Evolutionary conservation across 2,113 vertebrate genomes (phyloP).

Genomic region (Aythya baeri): DNA sequence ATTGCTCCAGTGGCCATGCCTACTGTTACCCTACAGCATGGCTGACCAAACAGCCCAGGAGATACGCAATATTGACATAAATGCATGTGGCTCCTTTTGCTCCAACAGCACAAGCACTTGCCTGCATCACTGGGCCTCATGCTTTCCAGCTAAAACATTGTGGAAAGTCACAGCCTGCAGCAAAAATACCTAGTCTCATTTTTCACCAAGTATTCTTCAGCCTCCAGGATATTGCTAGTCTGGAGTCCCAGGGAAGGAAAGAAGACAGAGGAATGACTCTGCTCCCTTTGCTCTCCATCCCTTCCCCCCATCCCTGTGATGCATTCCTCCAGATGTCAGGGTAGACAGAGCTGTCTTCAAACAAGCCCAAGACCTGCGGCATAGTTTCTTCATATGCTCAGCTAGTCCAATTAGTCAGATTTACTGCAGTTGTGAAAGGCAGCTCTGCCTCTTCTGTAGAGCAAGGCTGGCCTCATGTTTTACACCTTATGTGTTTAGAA

Average conservation of each 20-base stretch:
- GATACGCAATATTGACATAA: fast-evolving
- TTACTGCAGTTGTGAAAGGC: slow-evolving; percentile 33
- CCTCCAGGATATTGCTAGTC: background rate
- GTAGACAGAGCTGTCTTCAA: slow-evolving; percentile 23
- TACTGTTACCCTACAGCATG: background rate
- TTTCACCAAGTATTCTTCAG: background rate
- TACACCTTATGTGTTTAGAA: background rate
- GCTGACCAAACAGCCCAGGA: background rate
- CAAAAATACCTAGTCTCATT: background rate
- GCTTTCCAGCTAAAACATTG: background rate
- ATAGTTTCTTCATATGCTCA: background rate
- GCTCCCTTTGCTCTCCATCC: background rate
- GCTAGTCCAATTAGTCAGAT: slow-evolving; percentile 24
- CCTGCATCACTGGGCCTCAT: background rate
- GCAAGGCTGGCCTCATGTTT: background rate
- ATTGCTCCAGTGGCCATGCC: background rate
- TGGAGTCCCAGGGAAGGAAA: background rate
- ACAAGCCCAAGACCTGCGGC: slow-evolving; percentile 52
- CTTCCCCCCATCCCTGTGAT: background rate
- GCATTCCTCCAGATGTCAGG: slow-evolving; percentile 46
- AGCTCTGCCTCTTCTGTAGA: background rate
- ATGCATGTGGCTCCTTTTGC: background rate
- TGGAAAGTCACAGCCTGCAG: slow-evolving; percentile 7
- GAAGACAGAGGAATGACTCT: background rate
- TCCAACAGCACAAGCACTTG: background rate